Conservation (phyloP, 2,888 invertebrate species). For the Tipula unca region DNA sequence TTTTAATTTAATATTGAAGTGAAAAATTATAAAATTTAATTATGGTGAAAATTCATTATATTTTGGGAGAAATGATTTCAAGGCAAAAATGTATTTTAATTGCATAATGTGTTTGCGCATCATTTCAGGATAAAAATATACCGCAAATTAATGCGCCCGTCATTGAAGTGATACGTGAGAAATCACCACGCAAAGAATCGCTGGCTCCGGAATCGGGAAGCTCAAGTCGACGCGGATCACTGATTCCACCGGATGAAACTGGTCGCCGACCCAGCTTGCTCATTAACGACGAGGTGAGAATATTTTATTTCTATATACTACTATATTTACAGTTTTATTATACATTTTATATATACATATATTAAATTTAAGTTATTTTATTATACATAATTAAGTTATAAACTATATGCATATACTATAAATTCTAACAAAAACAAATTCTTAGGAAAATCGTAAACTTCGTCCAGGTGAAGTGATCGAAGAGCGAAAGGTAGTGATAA, state of each 20-base stretch:
- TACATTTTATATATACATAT: neutral
- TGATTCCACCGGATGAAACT: slow-evolving; percentile 82
- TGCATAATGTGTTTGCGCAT: no score
- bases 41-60: neutral
- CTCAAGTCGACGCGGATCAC: slow-evolving; percentile 70
- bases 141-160: slow-evolving; percentile 70
- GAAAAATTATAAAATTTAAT: neutral
- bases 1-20: neutral
- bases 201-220: slow-evolving; percentile 56
- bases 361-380: slow-evolving; percentile 20
- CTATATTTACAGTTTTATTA: neutral
- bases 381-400: neutral
- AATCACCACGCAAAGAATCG: slow-evolving; percentile 69
- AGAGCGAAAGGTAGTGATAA: slow-evolving; percentile 81
- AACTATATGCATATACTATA: slow-evolving; percentile 18
- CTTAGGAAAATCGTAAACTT: slow-evolving; percentile 78
- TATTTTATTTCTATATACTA: slow-evolving; percentile 17
- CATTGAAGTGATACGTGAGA: slow-evolving; percentile 80
- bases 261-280: slow-evolving; percentile 82
- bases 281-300: slow-evolving; percentile 86
- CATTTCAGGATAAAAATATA: slow-evolving; percentile 35
- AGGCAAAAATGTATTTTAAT: neutral
- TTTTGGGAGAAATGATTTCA: no score
- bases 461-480: slow-evolving; percentile 90
- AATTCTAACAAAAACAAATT: neutral